Base-by-base conservation (phyloP, 2,797 vertebrate genomes). In the Myotis pilosus region DNA sequence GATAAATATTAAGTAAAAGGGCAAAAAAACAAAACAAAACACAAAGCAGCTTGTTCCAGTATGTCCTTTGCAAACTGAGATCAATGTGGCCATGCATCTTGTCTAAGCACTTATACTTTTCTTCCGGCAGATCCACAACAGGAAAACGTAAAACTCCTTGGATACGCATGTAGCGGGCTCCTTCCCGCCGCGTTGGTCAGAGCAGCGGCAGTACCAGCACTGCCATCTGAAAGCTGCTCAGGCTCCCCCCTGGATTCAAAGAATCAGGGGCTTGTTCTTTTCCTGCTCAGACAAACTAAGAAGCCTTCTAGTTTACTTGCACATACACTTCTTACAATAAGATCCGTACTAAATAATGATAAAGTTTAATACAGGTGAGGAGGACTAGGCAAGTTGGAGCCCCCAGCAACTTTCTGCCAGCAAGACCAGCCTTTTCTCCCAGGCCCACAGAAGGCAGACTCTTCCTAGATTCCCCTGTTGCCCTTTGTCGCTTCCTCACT, bases 1-100 rank as follows among this genome's bases (percentile, higher is more conserved):
- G 88, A 89, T 89, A 85, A 95, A 22, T 60, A 85, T 96, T 81
- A 97, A 91, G 88, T 25, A 86, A 89, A 95, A 74, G 89, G 33
- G 95, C 69, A 93, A 94, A 96, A 36, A 96, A 96, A 85, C 44
- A 44, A 44, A 44, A 44, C 44, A 51, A 51, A 16, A 16, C 2
- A 91, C 19, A 94, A 92, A 87, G 33, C 72, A 41, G 28, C 41
- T 25, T 71, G 38, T 81, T 78, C 80, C n/a, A 25, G 9, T 3
- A 30, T 0, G 5, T 68, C 83, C 30, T 90, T 28, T 76, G 66
- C 64, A 91, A 89, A 60, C 2, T 41, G 5, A 64, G 30, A 44
- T 47, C n/a, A 68, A 89, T 7, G 16, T 3, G 13, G 49, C 36
- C 66, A 66, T 20, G 38, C 25, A 23, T 47, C 47, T 62, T 53